Evolutionary conservation across 1,140 invertebrate species (phyloP).

Genomic region (Gerris buenoi): DNA sequence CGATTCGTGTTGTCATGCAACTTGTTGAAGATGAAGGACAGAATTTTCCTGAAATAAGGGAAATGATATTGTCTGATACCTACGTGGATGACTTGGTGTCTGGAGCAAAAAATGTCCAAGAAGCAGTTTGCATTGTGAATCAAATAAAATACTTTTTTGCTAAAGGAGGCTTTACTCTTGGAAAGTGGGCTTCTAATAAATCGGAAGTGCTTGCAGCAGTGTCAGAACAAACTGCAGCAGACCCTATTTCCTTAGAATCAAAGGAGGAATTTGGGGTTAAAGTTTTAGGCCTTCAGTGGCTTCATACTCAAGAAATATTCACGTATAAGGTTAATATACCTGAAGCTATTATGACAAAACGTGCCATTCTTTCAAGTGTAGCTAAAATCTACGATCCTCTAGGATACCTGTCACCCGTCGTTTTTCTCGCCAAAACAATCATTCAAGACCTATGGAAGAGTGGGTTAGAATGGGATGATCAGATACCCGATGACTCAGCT

Average conservation of each 20-base stretch:
- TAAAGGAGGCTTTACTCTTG: background rate
- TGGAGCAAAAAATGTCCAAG: background rate
- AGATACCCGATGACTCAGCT: constrained; percentile 12
- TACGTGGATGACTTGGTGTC: background rate
- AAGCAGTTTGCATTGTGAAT: background rate
- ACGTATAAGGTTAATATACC: background rate
- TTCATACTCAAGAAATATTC: background rate
- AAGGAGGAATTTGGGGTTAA: background rate
- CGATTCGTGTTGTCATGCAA: too few relatives aligned
- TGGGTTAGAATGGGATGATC: constrained; percentile 26
- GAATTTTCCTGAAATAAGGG: too few relatives aligned
- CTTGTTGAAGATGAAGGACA: too few relatives aligned
- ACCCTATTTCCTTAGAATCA: background rate
- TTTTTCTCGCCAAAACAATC: constrained; percentile 21
- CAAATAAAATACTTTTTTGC: background rate
- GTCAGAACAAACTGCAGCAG: background rate
- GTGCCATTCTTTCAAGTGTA: constrained; percentile 20
- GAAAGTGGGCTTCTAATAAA: background rate
- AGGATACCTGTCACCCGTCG: constrained; percentile 23
- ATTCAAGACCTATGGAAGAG: constrained; percentile 23
- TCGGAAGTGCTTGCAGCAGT: background rate
- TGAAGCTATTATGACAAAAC: constrained; percentile 12
- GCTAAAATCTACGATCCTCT: constrained; percentile 26
- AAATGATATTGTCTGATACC: too few relatives aligned
- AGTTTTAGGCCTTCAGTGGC: constrained; percentile 6